Percentiles rank a stretch among this genome's conserved stretches.
These are phyloP conservation scores for Dendrocincla fuliginosa DNA, from an alignment of 2,797 vertebrate species.

Conservation along the genomic window DNA sequence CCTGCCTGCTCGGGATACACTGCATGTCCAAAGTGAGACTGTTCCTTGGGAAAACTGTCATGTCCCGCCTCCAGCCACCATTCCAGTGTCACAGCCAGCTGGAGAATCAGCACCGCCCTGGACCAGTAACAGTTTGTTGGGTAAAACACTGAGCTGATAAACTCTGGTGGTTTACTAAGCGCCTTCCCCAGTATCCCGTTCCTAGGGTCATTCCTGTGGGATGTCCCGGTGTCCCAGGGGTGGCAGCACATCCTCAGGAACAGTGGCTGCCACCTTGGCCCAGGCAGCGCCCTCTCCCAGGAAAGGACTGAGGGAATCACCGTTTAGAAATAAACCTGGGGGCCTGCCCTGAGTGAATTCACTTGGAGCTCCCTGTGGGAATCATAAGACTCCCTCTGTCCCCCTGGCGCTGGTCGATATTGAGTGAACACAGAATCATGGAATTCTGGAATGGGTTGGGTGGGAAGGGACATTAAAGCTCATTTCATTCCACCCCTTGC, in stretches of 20 bases:
- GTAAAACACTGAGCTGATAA: accelerated
- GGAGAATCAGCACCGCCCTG: neutral
- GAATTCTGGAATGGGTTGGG: neutral
- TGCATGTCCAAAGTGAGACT: accelerated
- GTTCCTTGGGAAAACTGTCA: neutral
- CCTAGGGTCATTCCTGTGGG: neutral
- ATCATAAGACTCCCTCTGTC: neutral
- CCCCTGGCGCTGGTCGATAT: neutral
- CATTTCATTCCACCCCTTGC: too few species aligned
- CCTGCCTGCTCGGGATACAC: neutral
- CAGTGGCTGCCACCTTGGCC: neutral
- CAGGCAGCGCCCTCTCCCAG: neutral
- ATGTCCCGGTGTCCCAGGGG: neutral
- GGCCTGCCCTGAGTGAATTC: neutral
- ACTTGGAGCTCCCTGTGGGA: neutral
- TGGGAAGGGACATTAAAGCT: neutral
- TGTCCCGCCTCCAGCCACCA: accelerated
- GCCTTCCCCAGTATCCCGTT: neutral
- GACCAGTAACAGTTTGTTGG: neutral
- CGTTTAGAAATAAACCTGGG: neutral
- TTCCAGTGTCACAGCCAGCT: neutral
- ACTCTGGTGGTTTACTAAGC: neutral
- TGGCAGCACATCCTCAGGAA: neutral
- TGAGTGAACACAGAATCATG: neutral
- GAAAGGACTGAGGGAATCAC: neutral